Percentiles rank a stretch among this genome's conserved stretches.
Conservation (phyloP, 2,888 invertebrate species). For the Morpho deidamia region DNA sequence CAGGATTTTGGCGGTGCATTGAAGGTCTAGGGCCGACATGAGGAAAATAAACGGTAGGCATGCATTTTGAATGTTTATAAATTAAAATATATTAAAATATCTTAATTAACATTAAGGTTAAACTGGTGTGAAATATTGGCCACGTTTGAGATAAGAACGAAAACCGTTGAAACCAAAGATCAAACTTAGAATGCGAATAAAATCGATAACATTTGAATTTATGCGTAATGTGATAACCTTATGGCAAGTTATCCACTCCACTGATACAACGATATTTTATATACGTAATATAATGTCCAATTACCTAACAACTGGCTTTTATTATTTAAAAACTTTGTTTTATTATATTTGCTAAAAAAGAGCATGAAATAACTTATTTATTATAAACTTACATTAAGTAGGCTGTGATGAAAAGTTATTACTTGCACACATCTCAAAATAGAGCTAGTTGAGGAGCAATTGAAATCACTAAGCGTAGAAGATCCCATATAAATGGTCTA, state of each 20-base stretch:
- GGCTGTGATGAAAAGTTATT: slow-evolving; percentile 44
- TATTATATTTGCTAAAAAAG: too few relatives aligned
- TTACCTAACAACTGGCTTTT: not conserved
- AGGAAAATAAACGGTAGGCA: slow-evolving; percentile 74
- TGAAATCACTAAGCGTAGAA: slow-evolving; percentile 66
- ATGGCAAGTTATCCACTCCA: slow-evolving; percentile 33
- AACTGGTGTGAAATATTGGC: slow-evolving; percentile 39
- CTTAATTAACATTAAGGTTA: slow-evolving; percentile 15
- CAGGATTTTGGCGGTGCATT: slow-evolving; percentile 69
- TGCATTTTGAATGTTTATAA: slow-evolving; percentile 19
- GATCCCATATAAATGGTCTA: slow-evolving; percentile 68
- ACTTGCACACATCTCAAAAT: slow-evolving; percentile 40
- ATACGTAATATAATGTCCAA: slow-evolving; percentile 1
- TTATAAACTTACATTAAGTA: slow-evolving; percentile 25
- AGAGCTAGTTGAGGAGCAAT: slow-evolving; percentile 46
- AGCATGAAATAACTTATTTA: too few relatives aligned
- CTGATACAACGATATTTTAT: slow-evolving; percentile 33
- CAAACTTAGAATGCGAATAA: slow-evolving; percentile 26
- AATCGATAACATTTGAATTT: slow-evolving; percentile 21
- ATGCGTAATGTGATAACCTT: slow-evolving; percentile 38
- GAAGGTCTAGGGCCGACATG: slow-evolving; percentile 68
- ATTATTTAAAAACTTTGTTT: not conserved
- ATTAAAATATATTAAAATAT: not conserved
- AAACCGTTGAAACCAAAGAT: slow-evolving; percentile 30
- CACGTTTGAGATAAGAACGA: slow-evolving; percentile 39